Evolutionary conservation across 2,797 vertebrate species (phyloP).

Genomic region (Holocentrus rufus): DNA sequence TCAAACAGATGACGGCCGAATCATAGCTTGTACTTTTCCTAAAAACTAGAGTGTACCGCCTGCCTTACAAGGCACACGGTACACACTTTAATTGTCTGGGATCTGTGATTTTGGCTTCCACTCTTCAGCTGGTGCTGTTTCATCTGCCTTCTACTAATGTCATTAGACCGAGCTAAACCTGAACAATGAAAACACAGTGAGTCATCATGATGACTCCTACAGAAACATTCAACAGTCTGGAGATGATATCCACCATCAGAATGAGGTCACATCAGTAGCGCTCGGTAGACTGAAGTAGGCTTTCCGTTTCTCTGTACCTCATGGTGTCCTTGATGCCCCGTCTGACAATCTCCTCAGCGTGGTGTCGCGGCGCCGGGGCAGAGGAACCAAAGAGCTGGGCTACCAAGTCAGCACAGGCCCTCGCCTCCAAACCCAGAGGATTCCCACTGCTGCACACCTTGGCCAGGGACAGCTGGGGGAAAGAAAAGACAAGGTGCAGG

Average conservation of each 20-base stretch:
- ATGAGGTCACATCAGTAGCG: slow-evolving; percentile 1
- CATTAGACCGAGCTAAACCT: slow-evolving; percentile 5
- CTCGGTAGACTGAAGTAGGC: background rate
- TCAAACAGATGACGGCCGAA: background rate
- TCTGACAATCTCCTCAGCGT: slow-evolving; percentile 82
- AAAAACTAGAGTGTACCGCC: background rate
- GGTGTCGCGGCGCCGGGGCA: slow-evolving; percentile 76
- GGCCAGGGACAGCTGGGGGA: slow-evolving; percentile 87
- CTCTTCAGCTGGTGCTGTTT: background rate
- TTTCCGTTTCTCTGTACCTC: slow-evolving; percentile 83
- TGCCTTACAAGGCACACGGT: no score
- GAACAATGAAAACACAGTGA: slow-evolving; percentile 31
- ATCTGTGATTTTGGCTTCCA: background rate
- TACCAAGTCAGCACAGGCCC: slow-evolving; percentile 83
- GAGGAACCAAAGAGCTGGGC: slow-evolving; percentile 88
- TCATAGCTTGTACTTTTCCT: background rate
- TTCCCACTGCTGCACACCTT: slow-evolving; percentile 89
- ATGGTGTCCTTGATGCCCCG: slow-evolving; percentile 95
- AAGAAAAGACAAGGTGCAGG: background rate
- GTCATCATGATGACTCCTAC: slow-evolving; percentile 11
- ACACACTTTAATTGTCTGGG: no score
- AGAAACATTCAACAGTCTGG: background rate
- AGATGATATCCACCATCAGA: slow-evolving; percentile 11
- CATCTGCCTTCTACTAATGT: slow-evolving; percentile 24
- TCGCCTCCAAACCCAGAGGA: slow-evolving; percentile 87